These are phyloP conservation scores for Colostygia pectinataria DNA, from an alignment of 2,888 invertebrate species.

Conservation along the genomic window DNA sequence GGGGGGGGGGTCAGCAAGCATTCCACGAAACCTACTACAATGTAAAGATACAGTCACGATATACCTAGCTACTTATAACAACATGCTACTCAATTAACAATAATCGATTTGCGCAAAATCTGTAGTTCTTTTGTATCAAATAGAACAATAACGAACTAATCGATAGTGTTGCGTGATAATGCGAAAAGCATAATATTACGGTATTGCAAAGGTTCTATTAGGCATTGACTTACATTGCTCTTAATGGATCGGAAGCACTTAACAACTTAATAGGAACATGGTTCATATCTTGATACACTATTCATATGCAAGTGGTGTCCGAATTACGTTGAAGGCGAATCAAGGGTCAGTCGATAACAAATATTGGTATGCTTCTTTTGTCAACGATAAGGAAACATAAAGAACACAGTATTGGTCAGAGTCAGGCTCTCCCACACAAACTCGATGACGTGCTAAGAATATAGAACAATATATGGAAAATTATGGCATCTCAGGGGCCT, in stretches of 20 bases:
- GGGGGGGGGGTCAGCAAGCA: no score
- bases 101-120: background rate
- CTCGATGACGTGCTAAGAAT: no score
- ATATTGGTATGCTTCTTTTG: slow-evolving; percentile 15
- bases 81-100: background rate
- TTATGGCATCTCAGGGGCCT: no score
- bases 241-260: slow-evolving; percentile 14
- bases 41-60: no score
- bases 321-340: slow-evolving; percentile 14
- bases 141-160: background rate
- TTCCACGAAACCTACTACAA: no score
- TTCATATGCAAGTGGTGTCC: slow-evolving; percentile 19
- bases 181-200: background rate
- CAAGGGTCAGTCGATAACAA: slow-evolving; percentile 9
- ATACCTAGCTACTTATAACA: no score
- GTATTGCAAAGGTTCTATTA: slow-evolving; percentile 1
- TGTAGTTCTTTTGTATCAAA: background rate
- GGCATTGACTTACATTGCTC: slow-evolving; percentile 17
- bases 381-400: slow-evolving; percentile 18
- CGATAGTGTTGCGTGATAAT: slow-evolving; percentile 8
- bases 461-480: no score
- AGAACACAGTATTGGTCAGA: background rate
- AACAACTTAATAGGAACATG: slow-evolving; percentile 16
- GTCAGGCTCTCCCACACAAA: background rate
- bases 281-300: slow-evolving; percentile 15